These are phyloP conservation scores for Hirudinaria manillensis DNA, from an alignment of 2,888 invertebrate species.

Conservation along the genomic window DNA sequence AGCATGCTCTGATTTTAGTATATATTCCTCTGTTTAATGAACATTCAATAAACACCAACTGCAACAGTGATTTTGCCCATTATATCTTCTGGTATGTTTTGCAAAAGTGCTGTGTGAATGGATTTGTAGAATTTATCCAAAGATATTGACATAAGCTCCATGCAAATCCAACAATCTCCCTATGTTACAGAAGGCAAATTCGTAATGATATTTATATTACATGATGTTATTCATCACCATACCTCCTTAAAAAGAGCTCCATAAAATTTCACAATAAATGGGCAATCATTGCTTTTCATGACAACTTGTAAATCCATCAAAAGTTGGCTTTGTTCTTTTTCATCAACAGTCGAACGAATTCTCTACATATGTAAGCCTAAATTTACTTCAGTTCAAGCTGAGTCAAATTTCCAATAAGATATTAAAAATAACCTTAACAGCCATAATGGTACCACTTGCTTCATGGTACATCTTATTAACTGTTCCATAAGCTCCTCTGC, in stretches of 20 bases:
- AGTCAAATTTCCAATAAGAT: no score
- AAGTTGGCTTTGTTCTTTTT: conserved; percentile 42
- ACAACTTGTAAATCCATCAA: conserved; percentile 42
- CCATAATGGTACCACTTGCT: conserved; percentile 86
- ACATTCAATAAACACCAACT: conserved; percentile 44
- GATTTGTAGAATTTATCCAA: conserved; percentile 87
- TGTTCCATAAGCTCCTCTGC: conserved; percentile 87
- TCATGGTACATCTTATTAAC: conserved; percentile 95
- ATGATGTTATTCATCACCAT: conserved; percentile 32
- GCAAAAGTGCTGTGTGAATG: conserved; percentile 36
- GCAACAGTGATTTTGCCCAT: conserved; percentile 50
- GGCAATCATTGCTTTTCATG: conserved; percentile 41
- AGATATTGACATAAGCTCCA: conserved; percentile 97
- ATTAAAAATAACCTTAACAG: conserved; percentile 71
- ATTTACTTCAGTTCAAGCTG: no score
- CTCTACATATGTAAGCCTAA: conserved; percentile 45
- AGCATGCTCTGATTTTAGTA: neutral
- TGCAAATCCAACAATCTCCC: conserved; percentile 99
- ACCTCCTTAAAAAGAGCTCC: conserved; percentile 58
- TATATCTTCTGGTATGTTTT: conserved; percentile 43
- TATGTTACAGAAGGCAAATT: conserved; percentile 40
- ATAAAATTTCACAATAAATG: conserved; percentile 41
- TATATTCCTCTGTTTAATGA: neutral
- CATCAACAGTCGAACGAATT: conserved; percentile 49
- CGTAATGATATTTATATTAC: neutral